Conservation (phyloP, 35 echinoderm and acorn worm species). For the Lytechinus variegatus region DNA sequence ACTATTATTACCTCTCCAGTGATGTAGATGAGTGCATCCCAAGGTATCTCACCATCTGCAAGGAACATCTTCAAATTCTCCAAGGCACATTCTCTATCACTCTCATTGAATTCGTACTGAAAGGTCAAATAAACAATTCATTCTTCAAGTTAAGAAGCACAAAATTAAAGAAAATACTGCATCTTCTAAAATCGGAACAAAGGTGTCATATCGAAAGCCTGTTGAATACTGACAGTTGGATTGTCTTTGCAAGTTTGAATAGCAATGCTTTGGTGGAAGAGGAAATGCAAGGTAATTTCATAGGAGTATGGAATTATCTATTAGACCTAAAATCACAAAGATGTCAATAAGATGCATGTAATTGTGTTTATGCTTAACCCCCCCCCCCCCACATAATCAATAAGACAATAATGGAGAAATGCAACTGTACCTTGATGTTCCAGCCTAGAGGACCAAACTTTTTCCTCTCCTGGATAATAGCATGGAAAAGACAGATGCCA, state of each 20-base stretch:
- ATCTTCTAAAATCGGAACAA: too few species aligned
- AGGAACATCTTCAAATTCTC: slow-evolving; percentile 98
- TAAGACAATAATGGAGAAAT: background rate
- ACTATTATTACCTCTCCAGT: slow-evolving; percentile 86
- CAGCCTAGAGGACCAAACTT: slow-evolving; percentile 99
- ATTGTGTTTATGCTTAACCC: background rate
- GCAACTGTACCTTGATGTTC: slow-evolving; percentile 93
- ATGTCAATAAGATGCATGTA: background rate
- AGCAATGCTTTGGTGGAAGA: too few species aligned
- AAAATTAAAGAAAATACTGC: too few species aligned
- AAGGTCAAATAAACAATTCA: background rate
- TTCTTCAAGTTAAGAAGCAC: too few species aligned
- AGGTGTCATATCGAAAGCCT: too few species aligned
- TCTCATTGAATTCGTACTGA: slow-evolving; percentile 98
- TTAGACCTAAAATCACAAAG: background rate
- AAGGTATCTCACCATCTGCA: slow-evolving; percentile 94
- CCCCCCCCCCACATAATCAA: too few species aligned
- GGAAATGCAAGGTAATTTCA: too few species aligned
- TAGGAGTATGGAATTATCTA: background rate
- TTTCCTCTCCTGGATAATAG: slow-evolving; percentile 96
- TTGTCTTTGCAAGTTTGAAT: too few species aligned
- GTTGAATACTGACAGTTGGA: too few species aligned
- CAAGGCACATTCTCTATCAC: slow-evolving; percentile 93
- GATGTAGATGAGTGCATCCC: slow-evolving; percentile 97
- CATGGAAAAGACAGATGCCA: slow-evolving; percentile 98